A percentile compares a stretch with the other conserved stretches of the same genome.
Evolutionary conservation across 2,113 vertebrate genomes (phyloP).

Genomic region (Scomber japonicus): DNA sequence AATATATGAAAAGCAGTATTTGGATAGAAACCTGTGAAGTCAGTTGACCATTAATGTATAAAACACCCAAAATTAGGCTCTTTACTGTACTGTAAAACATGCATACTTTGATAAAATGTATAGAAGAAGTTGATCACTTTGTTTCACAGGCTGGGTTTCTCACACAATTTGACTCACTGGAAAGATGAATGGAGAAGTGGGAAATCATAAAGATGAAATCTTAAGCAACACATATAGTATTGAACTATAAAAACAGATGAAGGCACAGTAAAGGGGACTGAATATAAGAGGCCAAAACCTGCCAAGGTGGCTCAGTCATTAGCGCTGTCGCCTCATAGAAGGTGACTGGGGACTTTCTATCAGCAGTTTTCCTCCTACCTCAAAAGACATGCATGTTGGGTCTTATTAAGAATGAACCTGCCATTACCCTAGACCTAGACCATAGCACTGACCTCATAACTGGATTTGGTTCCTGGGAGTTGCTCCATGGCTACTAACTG

Average conservation of each 20-base stretch:
- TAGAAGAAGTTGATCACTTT: neutral
- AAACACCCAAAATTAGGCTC: constrained; percentile 11
- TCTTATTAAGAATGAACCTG: neutral
- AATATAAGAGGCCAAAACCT: too few relatives aligned
- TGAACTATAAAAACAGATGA: too few relatives aligned
- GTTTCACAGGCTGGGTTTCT: neutral
- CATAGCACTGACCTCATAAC: neutral
- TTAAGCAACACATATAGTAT: neutral
- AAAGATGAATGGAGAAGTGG: neutral
- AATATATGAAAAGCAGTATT: constrained; percentile 41
- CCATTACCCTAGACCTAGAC: constrained; percentile 8
- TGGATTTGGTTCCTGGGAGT: constrained; percentile 18
- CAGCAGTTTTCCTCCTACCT: neutral
- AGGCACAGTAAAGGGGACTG: too few relatives aligned
- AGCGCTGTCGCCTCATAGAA: too few relatives aligned
- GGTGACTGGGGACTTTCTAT: constrained; percentile 1
- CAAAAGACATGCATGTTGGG: neutral
- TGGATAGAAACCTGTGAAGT: constrained; percentile 18
- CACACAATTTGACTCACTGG: neutral
- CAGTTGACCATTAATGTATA: neutral
- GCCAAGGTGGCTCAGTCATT: too few relatives aligned
- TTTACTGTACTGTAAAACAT: constrained; percentile 14
- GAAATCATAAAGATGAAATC: neutral
- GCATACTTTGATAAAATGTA: neutral
- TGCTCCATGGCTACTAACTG: constrained; percentile 8